Base-by-base conservation (phyloP, 1,140 invertebrate genomes). In the Drosophila nigromelanica region DNA sequence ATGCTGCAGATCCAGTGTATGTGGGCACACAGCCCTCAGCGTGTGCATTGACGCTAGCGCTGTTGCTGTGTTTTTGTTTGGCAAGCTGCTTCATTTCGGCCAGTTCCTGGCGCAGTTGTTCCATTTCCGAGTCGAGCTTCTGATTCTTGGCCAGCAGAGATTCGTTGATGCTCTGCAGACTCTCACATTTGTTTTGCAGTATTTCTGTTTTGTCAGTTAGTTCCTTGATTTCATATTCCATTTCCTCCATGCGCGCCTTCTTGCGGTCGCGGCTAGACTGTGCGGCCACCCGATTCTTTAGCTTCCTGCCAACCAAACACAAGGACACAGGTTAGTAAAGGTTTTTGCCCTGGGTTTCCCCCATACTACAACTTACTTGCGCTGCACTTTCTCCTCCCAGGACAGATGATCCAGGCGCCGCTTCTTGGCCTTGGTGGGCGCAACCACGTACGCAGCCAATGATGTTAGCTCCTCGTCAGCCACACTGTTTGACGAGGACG, bases 251-350 rank as follows among this genome's bases (percentile, higher is more conserved):
- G 90, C 96, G 95, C 0, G 96, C 96, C 92, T 99, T 99, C 90
- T 99, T 99, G n/a, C 98, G 94, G 92, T 99, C 98, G 55, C 98
- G 94, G 0, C 98, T 99, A 42, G 97, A 98, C 92, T 99, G 98
- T n/a, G 98, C 98, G 39, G 98, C 98, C 12, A 99, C 97, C 81
- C 98, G 93, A 92, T 99, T 99, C 92, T 99, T 99, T 75, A 99
- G 91, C 93, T 99, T 99, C 92, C 98, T 98, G 90, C 55, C 92
- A 92, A 2, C 55, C 92, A 92, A 3, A 18, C 1, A 24, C 5
- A 67, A 39, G 7, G 0, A 30, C 2, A 11, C 1, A 11, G 2
- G 45, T 56, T 39, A 79, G 24, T 8, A 61, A 27, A 14, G 1
- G 11, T 47, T 12, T 15, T 8, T 18, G 8, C 1, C 12, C 5